Percentiles rank a stretch among this genome's conserved stretches.
phyloP scores from a whole-genome alignment of 53 echinoderm and acorn worm genomes.

The Echinometra lucunter region DNA sequence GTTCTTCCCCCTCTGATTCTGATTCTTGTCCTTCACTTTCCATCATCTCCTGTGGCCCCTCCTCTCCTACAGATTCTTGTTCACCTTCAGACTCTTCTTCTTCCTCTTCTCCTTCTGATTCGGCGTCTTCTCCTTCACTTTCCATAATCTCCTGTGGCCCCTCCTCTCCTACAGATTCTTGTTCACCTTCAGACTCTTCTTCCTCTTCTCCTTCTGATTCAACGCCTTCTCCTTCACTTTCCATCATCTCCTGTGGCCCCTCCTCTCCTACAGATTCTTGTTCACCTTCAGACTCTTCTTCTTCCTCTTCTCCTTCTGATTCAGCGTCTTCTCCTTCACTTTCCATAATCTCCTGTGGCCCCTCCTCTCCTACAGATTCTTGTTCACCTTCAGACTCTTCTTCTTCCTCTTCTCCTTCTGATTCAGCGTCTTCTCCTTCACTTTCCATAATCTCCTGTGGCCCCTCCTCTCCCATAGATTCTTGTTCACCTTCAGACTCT shows the following conservation, averaged over 20 bases:
- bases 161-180: not conserved
- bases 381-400: too few species aligned
- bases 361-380: not conserved
- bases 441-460: constrained; percentile 5
- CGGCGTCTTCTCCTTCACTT: constrained; percentile 2
- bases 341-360: not conserved
- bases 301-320: not conserved
- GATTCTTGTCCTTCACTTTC: not conserved
- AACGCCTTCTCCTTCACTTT: not conserved
- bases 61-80: not conserved
- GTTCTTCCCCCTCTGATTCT: too few species aligned
- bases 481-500: not conserved
- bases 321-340: not conserved
- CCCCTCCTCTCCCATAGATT: too few species aligned
- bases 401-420: not conserved
- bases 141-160: not conserved
- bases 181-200: not conserved
- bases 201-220: not conserved
- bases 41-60: not conserved
- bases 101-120: not conserved
- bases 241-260: constrained; percentile 3
- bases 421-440: not conserved
- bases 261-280: not conserved
- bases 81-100: constrained; percentile 14
- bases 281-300: not conserved